phyloP scores from a whole-genome alignment of 2,797 vertebrate genomes.

The Gallinago nigripennis region DNA sequence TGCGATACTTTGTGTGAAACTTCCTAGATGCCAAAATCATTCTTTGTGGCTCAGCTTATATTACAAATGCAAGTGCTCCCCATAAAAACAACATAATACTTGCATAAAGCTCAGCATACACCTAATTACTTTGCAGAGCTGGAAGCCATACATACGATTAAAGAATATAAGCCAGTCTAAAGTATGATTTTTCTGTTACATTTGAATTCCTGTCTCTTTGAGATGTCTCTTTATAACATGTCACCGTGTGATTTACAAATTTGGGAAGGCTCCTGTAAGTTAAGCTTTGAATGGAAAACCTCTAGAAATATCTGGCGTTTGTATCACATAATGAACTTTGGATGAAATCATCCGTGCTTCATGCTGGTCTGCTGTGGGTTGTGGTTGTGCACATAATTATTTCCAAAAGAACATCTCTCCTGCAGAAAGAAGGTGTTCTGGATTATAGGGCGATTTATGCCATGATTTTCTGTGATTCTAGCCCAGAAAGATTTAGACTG shows the following conservation, averaged over 20 bases:
- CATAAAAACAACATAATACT: not conserved
- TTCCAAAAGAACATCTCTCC: not conserved
- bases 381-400: not conserved
- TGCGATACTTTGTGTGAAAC: not conserved
- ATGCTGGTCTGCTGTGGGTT: not conserved
- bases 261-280: not conserved
- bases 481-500: not conserved
- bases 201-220: not conserved
- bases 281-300: conserved; percentile 1
- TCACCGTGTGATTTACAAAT: not conserved
- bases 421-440: not conserved
- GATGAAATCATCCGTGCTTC: not conserved
- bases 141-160: not conserved
- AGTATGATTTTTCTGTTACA: not conserved
- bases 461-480: not conserved
- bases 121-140: not conserved
- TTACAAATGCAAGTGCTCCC: not conserved
- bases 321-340: not conserved
- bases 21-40: not conserved
- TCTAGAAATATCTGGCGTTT: not conserved
- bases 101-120: not conserved
- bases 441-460: conserved; percentile 20
- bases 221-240: not conserved
- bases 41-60: not conserved
- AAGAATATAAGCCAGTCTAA: not conserved